These are phyloP conservation scores for Myanophis thanlyinensis DNA, from an alignment of 2,113 vertebrate species.

Conservation along the genomic window DNA sequence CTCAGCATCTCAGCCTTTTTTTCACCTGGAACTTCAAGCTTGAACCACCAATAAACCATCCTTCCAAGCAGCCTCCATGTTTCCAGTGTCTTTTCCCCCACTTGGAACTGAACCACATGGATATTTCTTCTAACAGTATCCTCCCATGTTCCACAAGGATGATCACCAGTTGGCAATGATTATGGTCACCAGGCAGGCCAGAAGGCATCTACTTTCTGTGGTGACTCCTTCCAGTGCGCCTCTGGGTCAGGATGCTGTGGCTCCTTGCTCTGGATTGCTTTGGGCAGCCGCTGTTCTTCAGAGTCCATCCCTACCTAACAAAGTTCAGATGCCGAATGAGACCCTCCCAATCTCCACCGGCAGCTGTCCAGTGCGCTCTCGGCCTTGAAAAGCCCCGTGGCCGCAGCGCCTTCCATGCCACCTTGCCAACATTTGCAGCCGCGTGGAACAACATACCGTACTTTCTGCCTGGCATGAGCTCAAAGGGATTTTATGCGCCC, in stretches of 20 bases:
- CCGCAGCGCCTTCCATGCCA: background rate
- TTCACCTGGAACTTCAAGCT: too few relatives aligned
- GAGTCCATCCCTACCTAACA: slow-evolving; percentile 81
- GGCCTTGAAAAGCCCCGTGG: background rate
- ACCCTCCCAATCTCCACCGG: slow-evolving; percentile 76
- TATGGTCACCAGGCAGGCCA: slow-evolving; percentile 80
- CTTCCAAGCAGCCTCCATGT: too few relatives aligned
- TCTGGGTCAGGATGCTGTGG: slow-evolving; percentile 90
- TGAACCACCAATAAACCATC: too few relatives aligned
- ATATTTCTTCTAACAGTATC: too few relatives aligned
- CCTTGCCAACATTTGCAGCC: background rate
- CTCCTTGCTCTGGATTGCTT: slow-evolving; percentile 84
- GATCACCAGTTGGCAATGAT: slow-evolving; percentile 82
- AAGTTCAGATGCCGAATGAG: slow-evolving; percentile 80
- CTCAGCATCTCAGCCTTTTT: too few relatives aligned
- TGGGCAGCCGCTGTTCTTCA: slow-evolving; percentile 88
- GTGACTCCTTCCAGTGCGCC: slow-evolving; percentile 83
- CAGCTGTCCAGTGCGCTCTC: slow-evolving; percentile 22
- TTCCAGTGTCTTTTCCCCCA: too few relatives aligned
- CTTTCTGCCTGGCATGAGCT: background rate
- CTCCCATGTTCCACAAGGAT: slow-evolving; percentile 79
- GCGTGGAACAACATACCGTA: rapidly evolving
- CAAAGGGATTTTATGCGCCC: background rate
- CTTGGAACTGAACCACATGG: too few relatives aligned
- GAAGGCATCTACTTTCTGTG: slow-evolving; percentile 76